Conservation (phyloP, 2,113 vertebrate genomes). For the Pseudorhombus dupliciocellatus region DNA sequence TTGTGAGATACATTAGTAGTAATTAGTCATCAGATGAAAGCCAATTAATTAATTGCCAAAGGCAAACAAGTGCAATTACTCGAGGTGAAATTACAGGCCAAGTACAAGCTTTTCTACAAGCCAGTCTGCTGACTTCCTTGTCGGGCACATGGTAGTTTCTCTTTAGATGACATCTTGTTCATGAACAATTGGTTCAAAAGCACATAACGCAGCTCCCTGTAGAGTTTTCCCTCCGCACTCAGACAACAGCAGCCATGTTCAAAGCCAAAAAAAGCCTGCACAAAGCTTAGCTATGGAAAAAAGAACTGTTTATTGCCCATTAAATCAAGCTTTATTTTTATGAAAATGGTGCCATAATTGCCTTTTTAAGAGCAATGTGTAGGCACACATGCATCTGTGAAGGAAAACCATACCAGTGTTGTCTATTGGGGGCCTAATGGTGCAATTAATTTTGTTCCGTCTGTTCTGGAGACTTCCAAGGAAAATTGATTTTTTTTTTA, state of each 20-base stretch:
- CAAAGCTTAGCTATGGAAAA: constrained; percentile 85
- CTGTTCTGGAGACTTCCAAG: constrained; percentile 97
- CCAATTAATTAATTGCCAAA: constrained; percentile 73
- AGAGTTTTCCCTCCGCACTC: constrained; percentile 6
- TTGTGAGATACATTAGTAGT: constrained; percentile 73
- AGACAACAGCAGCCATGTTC: constrained; percentile 64
- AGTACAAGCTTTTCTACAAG: constrained; percentile 40
- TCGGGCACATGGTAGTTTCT: constrained; percentile 2
- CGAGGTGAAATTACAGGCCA: constrained; percentile 56
- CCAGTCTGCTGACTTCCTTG: constrained; percentile 17
- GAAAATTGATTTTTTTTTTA: constrained; percentile 89
- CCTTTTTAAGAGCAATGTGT: constrained; percentile 92
- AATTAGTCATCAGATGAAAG: constrained; percentile 77
- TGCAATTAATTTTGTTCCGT: constrained; percentile 97
- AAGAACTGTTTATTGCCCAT: constrained; percentile 95
- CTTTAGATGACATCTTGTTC: constrained; percentile 17
- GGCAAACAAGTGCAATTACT: constrained; percentile 71
- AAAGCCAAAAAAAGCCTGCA: constrained; percentile 72
- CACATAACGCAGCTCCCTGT: not conserved
- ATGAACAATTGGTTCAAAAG: constrained; percentile 4
- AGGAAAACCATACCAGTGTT: constrained; percentile 93
- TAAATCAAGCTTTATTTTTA: constrained; percentile 95
- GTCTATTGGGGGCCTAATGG: constrained; percentile 94
- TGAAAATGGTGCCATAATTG: constrained; percentile 95
- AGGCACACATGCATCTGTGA: constrained; percentile 89